phyloP scores from a whole-genome alignment of 2,888 invertebrate species.

The Drosophila stalkeri region DNA sequence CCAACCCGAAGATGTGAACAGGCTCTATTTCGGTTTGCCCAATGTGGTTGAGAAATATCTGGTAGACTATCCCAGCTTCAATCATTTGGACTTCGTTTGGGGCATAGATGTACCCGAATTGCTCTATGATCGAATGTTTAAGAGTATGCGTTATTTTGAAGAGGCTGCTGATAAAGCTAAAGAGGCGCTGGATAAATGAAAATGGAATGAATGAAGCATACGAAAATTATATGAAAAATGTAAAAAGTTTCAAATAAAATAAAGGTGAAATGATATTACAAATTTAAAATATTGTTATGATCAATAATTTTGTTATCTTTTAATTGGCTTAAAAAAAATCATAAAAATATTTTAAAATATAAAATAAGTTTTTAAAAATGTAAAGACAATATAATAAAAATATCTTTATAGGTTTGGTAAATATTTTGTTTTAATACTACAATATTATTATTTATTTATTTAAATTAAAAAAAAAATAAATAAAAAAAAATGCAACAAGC shows the following conservation, averaged over 20 bases:
- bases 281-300: too few relatives aligned
- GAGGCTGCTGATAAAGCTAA: slow-evolving; percentile 44
- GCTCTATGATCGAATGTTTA: slow-evolving; percentile 87
- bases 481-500: too few relatives aligned
- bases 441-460: too few relatives aligned
- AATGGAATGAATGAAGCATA: background rate
- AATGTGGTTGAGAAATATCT: slow-evolving; percentile 85
- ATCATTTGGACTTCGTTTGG: slow-evolving; percentile 90
- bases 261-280: background rate
- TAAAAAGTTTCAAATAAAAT: background rate
- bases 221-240: too few relatives aligned
- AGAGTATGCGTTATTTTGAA: slow-evolving; percentile 84
- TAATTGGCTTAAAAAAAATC: too few relatives aligned
- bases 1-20: slow-evolving; percentile 86
- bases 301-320: too few relatives aligned
- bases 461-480: too few relatives aligned
- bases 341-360: too few relatives aligned
- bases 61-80: slow-evolving; percentile 87
- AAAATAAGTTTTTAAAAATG: too few relatives aligned
- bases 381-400: too few relatives aligned
- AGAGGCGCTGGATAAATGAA: background rate
- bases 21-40: slow-evolving; percentile 84
- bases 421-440: too few relatives aligned
- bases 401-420: too few relatives aligned
- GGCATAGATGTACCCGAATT: slow-evolving; percentile 87